A percentile compares a stretch with the other conserved stretches of the same genome.
These are phyloP conservation scores for Eupeodes latifasciatus DNA, from an alignment of 2,888 invertebrate genomes.

Conservation along the genomic window DNA sequence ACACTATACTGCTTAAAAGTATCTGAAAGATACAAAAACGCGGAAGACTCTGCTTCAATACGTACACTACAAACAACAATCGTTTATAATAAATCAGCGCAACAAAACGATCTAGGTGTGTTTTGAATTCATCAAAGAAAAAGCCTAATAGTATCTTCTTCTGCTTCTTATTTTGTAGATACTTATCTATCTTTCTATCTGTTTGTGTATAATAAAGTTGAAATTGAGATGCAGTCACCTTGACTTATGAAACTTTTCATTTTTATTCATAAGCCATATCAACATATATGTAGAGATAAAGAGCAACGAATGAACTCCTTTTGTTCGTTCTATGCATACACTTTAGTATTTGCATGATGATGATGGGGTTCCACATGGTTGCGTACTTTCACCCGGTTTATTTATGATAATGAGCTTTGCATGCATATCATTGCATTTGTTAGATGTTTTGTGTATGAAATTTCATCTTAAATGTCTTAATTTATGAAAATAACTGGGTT, in stretches of 20 bases:
- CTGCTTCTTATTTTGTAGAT: neutral
- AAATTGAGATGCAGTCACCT: constrained; percentile 31
- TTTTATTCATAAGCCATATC: neutral
- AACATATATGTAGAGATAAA: neutral
- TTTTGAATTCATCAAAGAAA: constrained; percentile 12
- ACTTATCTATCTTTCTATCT: neutral
- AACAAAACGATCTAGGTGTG: constrained; percentile 36
- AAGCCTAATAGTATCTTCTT: neutral
- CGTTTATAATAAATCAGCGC: neutral
- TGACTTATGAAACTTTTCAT: constrained; percentile 33
- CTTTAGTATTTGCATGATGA: constrained; percentile 30
- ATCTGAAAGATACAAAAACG: constrained; percentile 30
- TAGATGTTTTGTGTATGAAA: neutral
- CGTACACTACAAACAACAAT: neutral
- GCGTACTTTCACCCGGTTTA: constrained; percentile 61
- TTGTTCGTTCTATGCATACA: constrained; percentile 27
- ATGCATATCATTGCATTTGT: constrained; percentile 41
- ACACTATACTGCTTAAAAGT: neutral
- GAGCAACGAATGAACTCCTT: neutral
- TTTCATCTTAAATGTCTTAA: constrained; percentile 25
- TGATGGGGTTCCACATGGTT: constrained; percentile 64
- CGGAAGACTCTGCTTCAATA: constrained; percentile 31
- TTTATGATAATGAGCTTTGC: constrained; percentile 29
- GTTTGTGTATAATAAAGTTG: neutral
- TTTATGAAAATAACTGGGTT: constrained; percentile 1